These are phyloP conservation scores for Sebastes itinus DNA, from an alignment of 2,797 vertebrate genomes.

Conservation along the genomic window DNA sequence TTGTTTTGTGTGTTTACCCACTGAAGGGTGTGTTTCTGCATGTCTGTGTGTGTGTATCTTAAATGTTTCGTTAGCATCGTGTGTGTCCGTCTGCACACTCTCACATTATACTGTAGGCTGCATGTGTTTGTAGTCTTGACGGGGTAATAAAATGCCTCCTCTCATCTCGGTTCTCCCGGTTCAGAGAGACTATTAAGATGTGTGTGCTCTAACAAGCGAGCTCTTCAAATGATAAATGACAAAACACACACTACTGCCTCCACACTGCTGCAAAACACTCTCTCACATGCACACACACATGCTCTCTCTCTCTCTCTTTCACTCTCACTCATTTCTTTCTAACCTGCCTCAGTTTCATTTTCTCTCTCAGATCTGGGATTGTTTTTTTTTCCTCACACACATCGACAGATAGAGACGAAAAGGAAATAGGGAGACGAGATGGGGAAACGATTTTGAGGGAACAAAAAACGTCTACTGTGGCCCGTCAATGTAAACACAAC, in stretches of 20 bases:
- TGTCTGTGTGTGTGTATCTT: neutral
- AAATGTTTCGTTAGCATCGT: neutral
- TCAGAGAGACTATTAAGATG: conserved; percentile 65
- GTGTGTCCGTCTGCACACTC: neutral
- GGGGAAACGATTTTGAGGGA: neutral
- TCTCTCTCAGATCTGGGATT: conserved; percentile 1
- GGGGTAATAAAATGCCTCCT: conserved; percentile 61
- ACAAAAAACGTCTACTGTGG: neutral
- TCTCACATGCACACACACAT: neutral
- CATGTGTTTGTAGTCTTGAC: conserved; percentile 19
- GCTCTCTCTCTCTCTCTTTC: neutral
- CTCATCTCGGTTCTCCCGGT: conserved; percentile 43
- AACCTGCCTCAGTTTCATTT: conserved; percentile 36
- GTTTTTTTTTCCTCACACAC: neutral
- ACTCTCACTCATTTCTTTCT: neutral
- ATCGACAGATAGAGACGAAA: neutral
- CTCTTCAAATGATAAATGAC: conserved; percentile 70
- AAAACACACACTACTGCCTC: conserved; percentile 45
- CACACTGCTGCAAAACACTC: conserved; percentile 44
- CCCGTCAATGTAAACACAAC: neutral
- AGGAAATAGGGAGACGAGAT: neutral
- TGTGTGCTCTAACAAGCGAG: conserved; percentile 56
- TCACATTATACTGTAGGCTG: conserved; percentile 11
- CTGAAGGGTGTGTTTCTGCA: neutral
- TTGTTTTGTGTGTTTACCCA: neutral